Percentiles rank a stretch among this genome's conserved stretches.
These are phyloP conservation scores for Masticophis lateralis DNA, from an alignment of 2,797 vertebrate genomes.

Conservation along the genomic window DNA sequence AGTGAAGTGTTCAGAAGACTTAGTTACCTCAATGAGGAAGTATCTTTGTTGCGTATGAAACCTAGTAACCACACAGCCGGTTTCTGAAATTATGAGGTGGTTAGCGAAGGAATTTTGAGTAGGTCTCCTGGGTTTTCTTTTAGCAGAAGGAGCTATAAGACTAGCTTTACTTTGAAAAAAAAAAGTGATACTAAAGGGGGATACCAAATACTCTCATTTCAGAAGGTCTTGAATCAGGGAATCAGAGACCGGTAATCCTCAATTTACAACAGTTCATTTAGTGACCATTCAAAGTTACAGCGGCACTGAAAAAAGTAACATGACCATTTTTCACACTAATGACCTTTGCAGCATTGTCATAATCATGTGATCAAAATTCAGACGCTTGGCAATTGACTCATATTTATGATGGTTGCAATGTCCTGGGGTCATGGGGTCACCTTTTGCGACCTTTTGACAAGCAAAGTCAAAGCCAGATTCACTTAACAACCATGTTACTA, in stretches of 20 bases:
- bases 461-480: not conserved
- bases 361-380: not conserved
- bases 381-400: not conserved
- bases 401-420: not conserved
- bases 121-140: not conserved
- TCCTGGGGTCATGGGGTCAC: not conserved
- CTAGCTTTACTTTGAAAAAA: not conserved
- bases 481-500: not conserved
- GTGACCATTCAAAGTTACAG: not conserved
- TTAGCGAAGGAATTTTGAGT: not conserved
- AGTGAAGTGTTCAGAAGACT: not conserved
- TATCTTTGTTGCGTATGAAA: not conserved
- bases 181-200: not conserved
- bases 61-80: not conserved
- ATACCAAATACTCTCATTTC: too few relatives aligned
- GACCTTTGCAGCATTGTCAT: not conserved
- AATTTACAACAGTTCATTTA: not conserved
- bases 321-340: not conserved
- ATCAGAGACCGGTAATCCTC: not conserved
- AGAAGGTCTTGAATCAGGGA: not conserved
- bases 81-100: not conserved
- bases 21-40: not conserved
- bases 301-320: not conserved
- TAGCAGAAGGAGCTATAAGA: not conserved
- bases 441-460: not conserved